Percentiles rank a stretch among this genome's conserved stretches.
These are phyloP conservation scores for Acleris laterana DNA, from an alignment of 2,888 invertebrate species.

Conservation along the genomic window DNA sequence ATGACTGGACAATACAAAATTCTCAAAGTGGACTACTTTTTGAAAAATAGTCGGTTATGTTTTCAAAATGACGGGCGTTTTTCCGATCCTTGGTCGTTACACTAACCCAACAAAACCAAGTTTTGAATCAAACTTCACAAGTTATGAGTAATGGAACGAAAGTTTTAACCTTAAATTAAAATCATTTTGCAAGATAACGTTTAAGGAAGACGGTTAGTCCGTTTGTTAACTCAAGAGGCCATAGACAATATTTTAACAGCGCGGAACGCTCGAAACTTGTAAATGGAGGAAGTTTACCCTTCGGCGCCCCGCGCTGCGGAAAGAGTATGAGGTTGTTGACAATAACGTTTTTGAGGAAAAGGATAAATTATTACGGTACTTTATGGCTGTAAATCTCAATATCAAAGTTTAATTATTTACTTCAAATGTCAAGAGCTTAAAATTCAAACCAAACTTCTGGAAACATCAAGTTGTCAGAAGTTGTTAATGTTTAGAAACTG, in stretches of 20 bases:
- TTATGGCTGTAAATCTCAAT: background rate
- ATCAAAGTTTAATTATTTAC: background rate
- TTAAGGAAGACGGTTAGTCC: conserved; percentile 23
- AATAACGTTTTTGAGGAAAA: conserved; percentile 29
- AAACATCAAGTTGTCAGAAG: no score
- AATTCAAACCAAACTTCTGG: no score
- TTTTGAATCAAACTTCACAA: no score
- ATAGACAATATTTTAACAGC: conserved; percentile 35
- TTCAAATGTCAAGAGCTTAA: background rate
- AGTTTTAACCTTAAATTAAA: conserved; percentile 13
- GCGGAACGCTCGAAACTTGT: conserved; percentile 32
- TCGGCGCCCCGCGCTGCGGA: conserved; percentile 1
- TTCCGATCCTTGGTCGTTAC: no score
- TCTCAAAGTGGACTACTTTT: no score
- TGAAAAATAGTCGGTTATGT: no score
- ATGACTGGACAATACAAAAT: no score
- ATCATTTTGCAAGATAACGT: conserved; percentile 24
- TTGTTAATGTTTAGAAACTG: no score
- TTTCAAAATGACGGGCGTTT: no score
- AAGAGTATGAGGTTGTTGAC: conserved; percentile 27
- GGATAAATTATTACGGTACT: conserved; percentile 17
- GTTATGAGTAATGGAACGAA: no score
- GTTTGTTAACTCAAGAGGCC: conserved; percentile 24
- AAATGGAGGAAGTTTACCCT: conserved; percentile 30
- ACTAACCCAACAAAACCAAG: no score